Evolutionary conservation across 2,888 invertebrate species (phyloP), one percentile per base, ranked within the genome.

Genomic region (Chaitophorus viminalis): DNA sequence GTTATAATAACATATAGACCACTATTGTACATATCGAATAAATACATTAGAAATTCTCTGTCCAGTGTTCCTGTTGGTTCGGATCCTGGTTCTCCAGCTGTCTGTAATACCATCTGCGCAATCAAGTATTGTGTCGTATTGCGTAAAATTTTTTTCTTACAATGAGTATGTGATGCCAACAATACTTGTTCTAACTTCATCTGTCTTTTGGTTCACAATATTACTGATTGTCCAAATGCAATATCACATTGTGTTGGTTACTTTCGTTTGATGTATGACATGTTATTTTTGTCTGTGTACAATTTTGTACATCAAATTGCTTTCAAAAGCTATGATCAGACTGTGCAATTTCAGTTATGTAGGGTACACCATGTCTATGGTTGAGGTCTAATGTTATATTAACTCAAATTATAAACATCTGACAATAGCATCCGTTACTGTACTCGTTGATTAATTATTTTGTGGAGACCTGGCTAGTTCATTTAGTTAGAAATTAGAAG

Each of bases 111-210:
- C 68, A 25, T 85, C 68, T 31, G 77, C 76, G 77, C 68, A 75
- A 84, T 75, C 83, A 84, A 86, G 86, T 86, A 86, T 86, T 86
- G 86, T 60, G 79, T 70, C 36, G 86, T 86, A 79, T 86, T 86
- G 29, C 86, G 86, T 86, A 86, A 79, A 86, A 86, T 72, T 79
- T 86, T 60, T 72, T n/a, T 78, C 78, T 39, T 78, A 72, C 33
- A 36, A 70, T 60, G 52, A 78, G 86, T 86, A 86, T 79, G 86
- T 78, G 78, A 86, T 79, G 86, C 86, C 72, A 36, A 79, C 86
- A 86, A 86, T 86, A 86, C 86, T 86, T 29, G 77, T 29, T 72
- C 46, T 46, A 46, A 46, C 60, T 60, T 5, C 0, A 60, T 60
- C 60, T 18, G 21, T 60, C 21, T 60, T 60, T 60, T 9, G 3